Conservation (phyloP, 2,113 vertebrate species). For the Anhinga rufa region DNA sequence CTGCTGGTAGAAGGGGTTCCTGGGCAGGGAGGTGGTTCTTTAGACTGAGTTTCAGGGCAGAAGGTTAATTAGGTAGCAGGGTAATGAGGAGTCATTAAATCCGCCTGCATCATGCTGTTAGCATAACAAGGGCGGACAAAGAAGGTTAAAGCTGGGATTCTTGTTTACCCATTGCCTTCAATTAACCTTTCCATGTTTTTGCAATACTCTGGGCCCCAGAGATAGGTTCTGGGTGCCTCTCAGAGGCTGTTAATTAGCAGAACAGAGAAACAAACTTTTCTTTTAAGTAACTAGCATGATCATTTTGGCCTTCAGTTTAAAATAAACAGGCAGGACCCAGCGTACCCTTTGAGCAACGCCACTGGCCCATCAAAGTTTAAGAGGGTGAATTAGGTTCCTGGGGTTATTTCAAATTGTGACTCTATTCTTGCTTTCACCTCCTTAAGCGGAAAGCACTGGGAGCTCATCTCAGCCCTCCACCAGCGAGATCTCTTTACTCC, state of each 20-base stretch:
- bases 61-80: slow-evolving; percentile 67
- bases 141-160: slow-evolving; percentile 11
- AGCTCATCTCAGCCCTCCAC: neutral
- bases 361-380: neutral
- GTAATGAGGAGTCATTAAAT: slow-evolving; percentile 58
- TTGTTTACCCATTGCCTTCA: slow-evolving; percentile 53
- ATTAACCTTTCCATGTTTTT: slow-evolving; percentile 60
- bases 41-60: neutral
- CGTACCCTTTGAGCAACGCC: neutral
- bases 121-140: slow-evolving; percentile 28
- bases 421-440: neutral
- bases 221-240: slow-evolving; percentile 5
- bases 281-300: neutral
- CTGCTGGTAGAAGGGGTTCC: neutral
- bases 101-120: slow-evolving; percentile 10
- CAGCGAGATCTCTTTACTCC: neutral
- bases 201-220: neutral
- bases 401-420: neutral
- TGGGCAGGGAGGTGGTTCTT: neutral
- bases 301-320: neutral
- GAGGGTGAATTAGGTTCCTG: neutral
- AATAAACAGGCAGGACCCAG: neutral
- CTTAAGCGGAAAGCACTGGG: accelerated
- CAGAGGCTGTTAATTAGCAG: slow-evolving; percentile 35
- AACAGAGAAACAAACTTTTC: slow-evolving; percentile 12